Evolutionary conservation across 2,113 vertebrate genomes (phyloP), one percentile per base, ranked within the genome.

Genomic region (Bufo gargarizans): DNA sequence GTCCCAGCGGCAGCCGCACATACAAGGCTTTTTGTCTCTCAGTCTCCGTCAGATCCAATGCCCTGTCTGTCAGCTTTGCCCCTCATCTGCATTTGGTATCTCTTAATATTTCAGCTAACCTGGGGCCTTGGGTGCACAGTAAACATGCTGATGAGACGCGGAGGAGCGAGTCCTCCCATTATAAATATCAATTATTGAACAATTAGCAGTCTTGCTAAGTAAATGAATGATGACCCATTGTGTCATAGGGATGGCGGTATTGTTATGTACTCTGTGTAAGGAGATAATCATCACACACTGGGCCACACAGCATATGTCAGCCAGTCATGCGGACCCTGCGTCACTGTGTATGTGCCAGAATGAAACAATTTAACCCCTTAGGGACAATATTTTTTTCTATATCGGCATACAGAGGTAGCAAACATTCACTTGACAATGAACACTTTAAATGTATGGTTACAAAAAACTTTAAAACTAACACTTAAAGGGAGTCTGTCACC

Each of bases 161-260:
- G 47, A 20, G 47, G 49, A 77, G 76, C 47, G 3, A 50, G 2
- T 1, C 78, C 16, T n/a, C 50, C 83, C 45, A 72, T 50, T 76
- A 58, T n/a, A 65, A 20, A 19, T 33, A 74, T 55, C 56, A 85
- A 85, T 76, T 47, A 74, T 45, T 33, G 33, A 45, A 43, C 55
- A 56, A 76, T 74, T 85, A 85, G 43, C 67, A 20, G 49, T 9
- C 6, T 8, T 45, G 20, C 83, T 85, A 59, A 20, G 83, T 85
- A 85, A 85, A 85, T 76, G 53, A 85, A 76, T 45, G 55, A 74
- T 74, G 65, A 74, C 11, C 69, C 22, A 4, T 55, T n/a, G 17
- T 33, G 61, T 65, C 82, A 33, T 5, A 5, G 61, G 9, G 17
- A 78, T 22, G n/a, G 55, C 55, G 20, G 13, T 77, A n/a, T 12